Evolutionary conservation across 2,113 vertebrate species (phyloP), one percentile per base, ranked within the genome.

Genomic region (Aphelocoma coerulescens): DNA sequence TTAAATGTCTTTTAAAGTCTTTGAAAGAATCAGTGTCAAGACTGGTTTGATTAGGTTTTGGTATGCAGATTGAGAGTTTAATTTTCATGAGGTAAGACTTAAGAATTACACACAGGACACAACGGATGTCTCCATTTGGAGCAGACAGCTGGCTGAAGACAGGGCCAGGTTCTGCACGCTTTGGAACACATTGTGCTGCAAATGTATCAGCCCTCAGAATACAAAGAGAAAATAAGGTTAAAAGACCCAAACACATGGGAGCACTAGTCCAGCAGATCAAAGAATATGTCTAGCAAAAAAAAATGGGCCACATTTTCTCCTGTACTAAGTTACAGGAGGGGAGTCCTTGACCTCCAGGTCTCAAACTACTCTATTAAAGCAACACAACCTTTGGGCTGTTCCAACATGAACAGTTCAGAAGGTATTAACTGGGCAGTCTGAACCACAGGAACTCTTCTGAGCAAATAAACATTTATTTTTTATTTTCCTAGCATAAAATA

Each of bases 171-270:
- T 89, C 77, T 33, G 67, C 72, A 62, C 1, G 2, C 80, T 61
- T 79, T 39, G 91, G 92, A 96, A 96, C 88, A 95, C 90, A 33
- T 39, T 91, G 95, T 88, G 78, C 92, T 79, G 89, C 55, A 95
- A 86, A 88, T 11, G 2, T 5, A 81, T 77, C 17, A 77, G 80
- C 65, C 86, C 48, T 82, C 86, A 43, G 61, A 89, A 58, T 33
- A 86, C 30, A 75, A 54, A 80, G 84, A 62, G 43, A 55, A 79
- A 94, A 73, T 39, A 75, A 93, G 65, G 84, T 89, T 83, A 65
- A 72, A 78, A 88, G 77, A 96, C 30, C 32, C 41, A 52, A 89
- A 84, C 46, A 41, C 74, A 67, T 1, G 30, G 55, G 16, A 94
- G 14, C 62, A 83, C 37, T 30, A 88, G 27, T 33, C 51, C 83